Base-by-base conservation (phyloP, 64 coral and sea anemone species). In the Montipora efflorescens region DNA sequence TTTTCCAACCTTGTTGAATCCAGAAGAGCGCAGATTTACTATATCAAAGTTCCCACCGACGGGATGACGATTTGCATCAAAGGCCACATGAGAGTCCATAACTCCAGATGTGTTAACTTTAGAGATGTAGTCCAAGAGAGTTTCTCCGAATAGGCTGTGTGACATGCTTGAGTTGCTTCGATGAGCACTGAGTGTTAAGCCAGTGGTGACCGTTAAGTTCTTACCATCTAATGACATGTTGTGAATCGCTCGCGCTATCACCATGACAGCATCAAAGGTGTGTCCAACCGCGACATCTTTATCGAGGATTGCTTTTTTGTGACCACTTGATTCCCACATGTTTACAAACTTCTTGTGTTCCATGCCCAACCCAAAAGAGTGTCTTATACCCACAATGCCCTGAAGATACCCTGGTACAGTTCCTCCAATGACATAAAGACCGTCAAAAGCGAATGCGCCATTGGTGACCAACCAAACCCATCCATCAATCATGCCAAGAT, bases 391-490 rank as follows among this genome's bases (percentile, higher is more conserved):
- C 46, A 97, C 61, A 18, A 97, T 50, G 21, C 95, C 95, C 70
- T 88, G 88, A 36, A 97, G 76, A 82, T 94, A 94, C 9, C 15
- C 78, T 7, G 95, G 95, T 59, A 94, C 79, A 7, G 67, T 3
- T 15, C 57, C 51, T 6, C 75, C 92, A 21, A 19, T 58, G 9
- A 70, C 82, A 73, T 88, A 97, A 48, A 97, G 43, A 21, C 92
- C 83, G 21, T 94, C 83, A 19, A 94, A 84, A 4, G 88, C 75
- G n/a, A 97, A 97, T 0, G 92, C 95, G 7, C 88, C 95, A 59
- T 91, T 97, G 16, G 82, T 91, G 1, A 97, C 88, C 8, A 94
- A 76, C 95, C 95, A 97, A 4, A 97, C 95, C 55, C 92, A 93
- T 19, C 94, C 89, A 5, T 94, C 90, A 20, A 94, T 28, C 92